A percentile compares a stretch with the other conserved stretches of the same genome.
Conservation (phyloP, 1,140 invertebrate genomes). For the Helicoverpa zea region DNA sequence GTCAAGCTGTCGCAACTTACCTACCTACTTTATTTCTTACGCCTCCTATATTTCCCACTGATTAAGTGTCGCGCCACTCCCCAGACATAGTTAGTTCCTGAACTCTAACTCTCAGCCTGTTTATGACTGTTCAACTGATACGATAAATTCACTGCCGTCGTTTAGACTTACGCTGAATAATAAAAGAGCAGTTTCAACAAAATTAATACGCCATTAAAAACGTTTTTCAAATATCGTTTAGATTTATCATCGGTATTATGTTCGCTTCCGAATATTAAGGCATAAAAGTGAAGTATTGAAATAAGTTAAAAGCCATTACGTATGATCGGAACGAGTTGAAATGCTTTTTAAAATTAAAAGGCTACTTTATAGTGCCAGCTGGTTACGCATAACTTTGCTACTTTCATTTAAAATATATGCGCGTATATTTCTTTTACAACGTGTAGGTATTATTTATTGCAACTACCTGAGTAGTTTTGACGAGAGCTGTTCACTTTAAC, state of each 20-base stretch:
- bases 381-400: neutral
- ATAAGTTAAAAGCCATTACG: conserved; percentile 33
- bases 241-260: conserved; percentile 38
- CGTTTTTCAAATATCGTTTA: conserved; percentile 25
- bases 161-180: conserved; percentile 3
- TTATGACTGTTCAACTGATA: neutral
- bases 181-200: conserved; percentile 23
- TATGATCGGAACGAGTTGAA: conserved; percentile 26
- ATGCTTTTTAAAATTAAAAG: conserved; percentile 19
- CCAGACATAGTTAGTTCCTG: conserved; percentile 1
- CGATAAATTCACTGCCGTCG: conserved; percentile 9
- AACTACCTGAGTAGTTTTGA: neutral
- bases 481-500: neutral
- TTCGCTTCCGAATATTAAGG: conserved; percentile 24
- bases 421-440: no score
- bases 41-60: conserved; percentile 47
- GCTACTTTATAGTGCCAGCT: neutral
- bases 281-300: conserved; percentile 8
- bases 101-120: conserved; percentile 13
- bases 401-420: neutral
- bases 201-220: conserved; percentile 34
- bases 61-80: conserved; percentile 36
- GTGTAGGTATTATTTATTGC: neutral
- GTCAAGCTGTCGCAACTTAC: conserved; percentile 52
- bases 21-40: conserved; percentile 50